phyloP scores from a whole-genome alignment of 1,140 invertebrate genomes.

The Yoshiicerus persimilis region DNA sequence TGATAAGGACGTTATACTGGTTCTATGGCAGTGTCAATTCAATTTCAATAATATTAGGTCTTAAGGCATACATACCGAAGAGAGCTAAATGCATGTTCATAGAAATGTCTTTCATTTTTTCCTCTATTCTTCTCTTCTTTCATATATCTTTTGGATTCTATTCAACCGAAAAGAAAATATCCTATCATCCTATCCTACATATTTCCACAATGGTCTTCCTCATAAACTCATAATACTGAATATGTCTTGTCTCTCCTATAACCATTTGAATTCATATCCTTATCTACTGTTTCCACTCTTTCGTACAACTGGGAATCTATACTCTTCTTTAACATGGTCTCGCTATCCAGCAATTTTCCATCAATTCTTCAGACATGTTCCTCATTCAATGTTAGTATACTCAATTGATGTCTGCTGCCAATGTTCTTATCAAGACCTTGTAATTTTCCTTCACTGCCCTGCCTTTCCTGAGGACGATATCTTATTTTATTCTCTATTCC shows the following conservation, averaged over 20 bases:
- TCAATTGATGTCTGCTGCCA: background rate
- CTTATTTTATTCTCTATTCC: background rate
- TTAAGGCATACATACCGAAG: background rate
- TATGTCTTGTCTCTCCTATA: no score
- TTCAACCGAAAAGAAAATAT: background rate
- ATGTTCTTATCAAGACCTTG: background rate
- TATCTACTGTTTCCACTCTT: no score
- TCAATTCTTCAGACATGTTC: background rate
- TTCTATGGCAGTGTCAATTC: background rate
- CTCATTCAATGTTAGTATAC: background rate
- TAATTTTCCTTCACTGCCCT: background rate
- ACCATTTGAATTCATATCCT: no score
- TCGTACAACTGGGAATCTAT: no score
- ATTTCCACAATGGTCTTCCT: background rate
- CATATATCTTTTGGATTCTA: background rate
- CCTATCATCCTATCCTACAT: background rate
- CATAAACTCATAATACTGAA: background rate
- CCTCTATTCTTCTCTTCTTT: background rate
- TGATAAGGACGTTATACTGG: no score
- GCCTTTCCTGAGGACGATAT: background rate
- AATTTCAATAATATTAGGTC: background rate
- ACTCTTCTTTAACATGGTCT: background rate
- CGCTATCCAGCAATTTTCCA: background rate
- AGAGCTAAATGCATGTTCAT: background rate
- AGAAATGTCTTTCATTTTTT: background rate